Evolutionary conservation across 1,140 invertebrate genomes (phyloP).

Genomic region (Galleria mellonella): DNA sequence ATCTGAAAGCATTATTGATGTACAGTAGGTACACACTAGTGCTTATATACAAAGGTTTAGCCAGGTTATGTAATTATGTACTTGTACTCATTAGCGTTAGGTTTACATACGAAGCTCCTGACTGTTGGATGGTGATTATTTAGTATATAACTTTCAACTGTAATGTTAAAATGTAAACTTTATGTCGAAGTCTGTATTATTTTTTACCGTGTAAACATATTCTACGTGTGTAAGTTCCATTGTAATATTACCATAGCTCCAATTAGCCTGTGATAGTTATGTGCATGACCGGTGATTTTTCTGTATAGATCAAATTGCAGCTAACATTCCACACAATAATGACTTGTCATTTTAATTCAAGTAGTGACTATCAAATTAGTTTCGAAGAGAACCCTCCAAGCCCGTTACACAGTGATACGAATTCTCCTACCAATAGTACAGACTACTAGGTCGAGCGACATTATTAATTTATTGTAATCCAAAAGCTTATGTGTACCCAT

Average conservation of each 20-base stretch:
- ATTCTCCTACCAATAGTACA: constrained; percentile 51
- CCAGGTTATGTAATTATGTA: no score
- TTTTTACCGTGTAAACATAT: neutral
- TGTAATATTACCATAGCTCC: constrained; percentile 2
- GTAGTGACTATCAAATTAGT: constrained; percentile 49
- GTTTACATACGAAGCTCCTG: constrained; percentile 6
- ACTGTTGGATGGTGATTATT: constrained; percentile 9
- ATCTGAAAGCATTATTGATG: neutral
- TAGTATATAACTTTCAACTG: no score
- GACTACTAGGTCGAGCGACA: constrained; percentile 60
- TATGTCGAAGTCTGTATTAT: constrained; percentile 6
- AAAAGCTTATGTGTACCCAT: constrained; percentile 71
- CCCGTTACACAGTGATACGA: constrained; percentile 41
- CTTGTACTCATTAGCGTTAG: no score
- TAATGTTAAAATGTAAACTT: neutral
- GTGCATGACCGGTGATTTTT: constrained; percentile 64
- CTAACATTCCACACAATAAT: constrained; percentile 61
- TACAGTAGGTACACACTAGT: constrained; percentile 8
- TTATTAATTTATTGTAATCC: constrained; percentile 60
- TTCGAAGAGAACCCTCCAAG: constrained; percentile 42
- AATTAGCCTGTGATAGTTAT: constrained; percentile 10
- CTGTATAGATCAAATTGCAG: constrained; percentile 67
- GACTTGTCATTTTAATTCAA: constrained; percentile 44
- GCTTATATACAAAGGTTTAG: neutral
- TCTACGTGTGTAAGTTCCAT: constrained; percentile 1